Base-by-base conservation (phyloP, 1,140 invertebrate species). In the Hetaerina americana region DNA sequence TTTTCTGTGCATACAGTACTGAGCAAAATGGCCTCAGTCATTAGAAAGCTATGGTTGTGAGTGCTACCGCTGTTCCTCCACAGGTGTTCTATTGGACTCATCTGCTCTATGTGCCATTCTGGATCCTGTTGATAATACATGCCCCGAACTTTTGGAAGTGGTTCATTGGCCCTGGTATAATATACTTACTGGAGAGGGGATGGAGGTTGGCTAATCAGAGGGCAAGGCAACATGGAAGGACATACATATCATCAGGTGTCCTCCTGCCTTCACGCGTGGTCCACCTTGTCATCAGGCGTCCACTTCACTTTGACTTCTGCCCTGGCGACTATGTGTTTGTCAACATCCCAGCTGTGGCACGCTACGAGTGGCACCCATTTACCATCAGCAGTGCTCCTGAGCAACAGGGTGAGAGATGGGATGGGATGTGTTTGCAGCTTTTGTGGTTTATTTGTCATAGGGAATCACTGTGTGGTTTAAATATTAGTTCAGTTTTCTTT, bases 301-400 rank as follows among this genome's bases (percentile, higher is more conserved):
- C 95, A 0, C 82, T 86, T 0, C 88, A 92, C 77, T 97, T 98
- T 78, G 87, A 92, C 75, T 98, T 92, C 80, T 89, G 90, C 78
- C 93, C 95, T 0, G 96, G 96, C 0, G 96, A 98, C 82, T 98
- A 97, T 78, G 87, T 97, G 18, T 98, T 95, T 77, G 89, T 97
- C 0, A 95, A 96, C 78, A 92, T 98, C 72, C 96, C 96, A 0
- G 87, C 86, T 5, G 95, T 98, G 74, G 94, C 96, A 0, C 89
- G 88, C 70, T 95, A 93, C 78, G 96, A 98, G 82, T 98, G 95
- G 95, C 96, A 98, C 87, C 95, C 96, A 0, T 97, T 98, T 77
- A 97, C 96, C 0, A 93, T 98, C 74, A 96, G 94, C 82, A 96
- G 93, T 76, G 94, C 95, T 24, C 96, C 96, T 0, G 95, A 98